Conservation (phyloP, 2,888 invertebrate species). For the Stratiomys singularior region DNA sequence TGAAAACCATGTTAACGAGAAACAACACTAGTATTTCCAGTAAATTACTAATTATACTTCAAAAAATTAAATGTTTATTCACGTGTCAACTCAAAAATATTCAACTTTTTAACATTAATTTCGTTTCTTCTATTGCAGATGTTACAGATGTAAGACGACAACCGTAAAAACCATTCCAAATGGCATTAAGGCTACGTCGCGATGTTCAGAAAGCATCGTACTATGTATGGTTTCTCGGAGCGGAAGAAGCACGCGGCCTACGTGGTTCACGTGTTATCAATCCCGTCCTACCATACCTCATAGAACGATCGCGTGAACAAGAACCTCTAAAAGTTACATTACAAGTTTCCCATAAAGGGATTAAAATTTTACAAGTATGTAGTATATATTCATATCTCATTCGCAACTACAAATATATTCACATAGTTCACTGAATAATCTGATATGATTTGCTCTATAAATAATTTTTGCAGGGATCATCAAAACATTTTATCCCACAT, state of each 20-base stretch:
- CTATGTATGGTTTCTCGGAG: constrained; percentile 95
- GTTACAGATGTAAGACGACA: constrained; percentile 33
- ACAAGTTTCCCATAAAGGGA: constrained; percentile 90
- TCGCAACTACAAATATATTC: background rate
- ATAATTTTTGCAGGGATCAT: constrained; percentile 67
- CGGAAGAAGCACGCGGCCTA: constrained; percentile 91
- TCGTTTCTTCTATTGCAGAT: constrained; percentile 23
- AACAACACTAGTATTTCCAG: no score
- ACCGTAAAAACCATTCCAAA: constrained; percentile 58
- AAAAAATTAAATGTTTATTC: no score
- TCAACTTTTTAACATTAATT: background rate
- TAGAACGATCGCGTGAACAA: constrained; percentile 84
- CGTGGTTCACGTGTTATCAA: constrained; percentile 86
- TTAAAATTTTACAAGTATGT: constrained; percentile 88
- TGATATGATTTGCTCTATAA: no score
- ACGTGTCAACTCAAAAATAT: background rate
- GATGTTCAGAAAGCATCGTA: constrained; percentile 91
- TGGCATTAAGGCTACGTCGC: constrained; percentile 83
- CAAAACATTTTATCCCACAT: constrained; percentile 94
- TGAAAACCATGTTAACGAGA: no score
- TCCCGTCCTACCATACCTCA: constrained; percentile 84
- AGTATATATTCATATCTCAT: background rate
- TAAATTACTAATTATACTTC: no score
- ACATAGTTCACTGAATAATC: no score
- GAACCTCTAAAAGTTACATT: constrained; percentile 92